Conservation (phyloP, 2,113 vertebrate genomes). For the Tylochromis polylepis region DNA sequence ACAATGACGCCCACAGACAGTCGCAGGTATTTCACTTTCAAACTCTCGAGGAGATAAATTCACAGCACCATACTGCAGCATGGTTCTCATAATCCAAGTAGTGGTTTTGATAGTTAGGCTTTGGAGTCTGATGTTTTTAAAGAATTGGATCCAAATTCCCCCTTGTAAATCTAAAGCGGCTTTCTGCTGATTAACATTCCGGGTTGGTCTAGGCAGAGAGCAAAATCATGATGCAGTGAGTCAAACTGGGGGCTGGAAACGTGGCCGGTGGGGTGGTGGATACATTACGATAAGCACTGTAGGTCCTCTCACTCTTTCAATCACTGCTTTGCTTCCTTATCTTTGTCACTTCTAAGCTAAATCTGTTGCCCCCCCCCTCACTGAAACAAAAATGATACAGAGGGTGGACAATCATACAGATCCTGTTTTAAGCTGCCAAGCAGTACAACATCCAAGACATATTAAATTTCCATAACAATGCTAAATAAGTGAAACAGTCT, state of each 20-base stretch:
- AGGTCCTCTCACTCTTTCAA: constrained; percentile 15
- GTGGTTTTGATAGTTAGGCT: constrained; percentile 21
- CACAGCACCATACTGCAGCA: background rate
- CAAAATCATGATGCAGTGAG: constrained; percentile 28
- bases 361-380: background rate
- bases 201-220: constrained; percentile 2
- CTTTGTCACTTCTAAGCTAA: background rate
- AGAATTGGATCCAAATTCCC: constrained; percentile 40
- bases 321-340: background rate
- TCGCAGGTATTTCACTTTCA: background rate
- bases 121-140: constrained; percentile 43
- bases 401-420: background rate
- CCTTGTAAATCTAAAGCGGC: constrained; percentile 65
- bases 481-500: background rate
- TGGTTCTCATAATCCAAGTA: constrained; percentile 33
- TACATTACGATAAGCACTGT: constrained; percentile 5
- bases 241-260: constrained; percentile 23
- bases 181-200: constrained; percentile 66
- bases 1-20: background rate
- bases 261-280: background rate
- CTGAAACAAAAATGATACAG: background rate
- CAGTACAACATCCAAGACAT: background rate
- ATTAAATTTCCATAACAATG: too few relatives aligned
- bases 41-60: background rate
- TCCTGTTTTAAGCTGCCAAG: background rate